A percentile compares a stretch with the other conserved stretches of the same genome.
Evolutionary conservation across 2,888 invertebrate genomes (phyloP).

Genomic region (Laspeyria flexula): DNA sequence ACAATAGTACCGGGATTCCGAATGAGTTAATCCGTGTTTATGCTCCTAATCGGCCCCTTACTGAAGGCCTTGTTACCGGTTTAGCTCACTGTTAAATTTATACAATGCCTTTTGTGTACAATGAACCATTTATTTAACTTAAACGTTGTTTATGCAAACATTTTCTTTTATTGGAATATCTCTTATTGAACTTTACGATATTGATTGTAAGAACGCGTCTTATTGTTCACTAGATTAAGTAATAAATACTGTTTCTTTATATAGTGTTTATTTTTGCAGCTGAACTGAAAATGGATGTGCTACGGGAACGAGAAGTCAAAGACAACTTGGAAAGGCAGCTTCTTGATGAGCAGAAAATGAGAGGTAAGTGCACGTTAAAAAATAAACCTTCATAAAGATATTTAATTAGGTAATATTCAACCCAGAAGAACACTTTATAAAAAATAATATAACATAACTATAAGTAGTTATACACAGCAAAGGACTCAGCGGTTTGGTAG

Average conservation of each 20-base stretch:
- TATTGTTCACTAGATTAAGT: conserved; percentile 9
- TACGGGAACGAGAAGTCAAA: conserved; percentile 96
- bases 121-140: conserved; percentile 72
- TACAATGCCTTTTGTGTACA: conserved; percentile 79
- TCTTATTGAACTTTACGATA: conserved; percentile 43
- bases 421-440: too few species aligned
- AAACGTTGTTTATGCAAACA: conserved; percentile 64
- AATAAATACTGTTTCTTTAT: neutral
- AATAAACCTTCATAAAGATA: conserved; percentile 16
- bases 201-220: conserved; percentile 16
- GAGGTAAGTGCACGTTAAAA: conserved; percentile 89
- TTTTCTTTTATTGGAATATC: conserved; percentile 58
- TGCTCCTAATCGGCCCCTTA: conserved; percentile 83
- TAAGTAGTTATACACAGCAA: too few species aligned
- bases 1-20: conserved; percentile 84
- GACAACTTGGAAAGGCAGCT: conserved; percentile 97
- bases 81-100: conserved; percentile 80
- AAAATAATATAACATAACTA: too few species aligned
- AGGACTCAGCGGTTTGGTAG: conserved; percentile 47
- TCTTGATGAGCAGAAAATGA: conserved; percentile 96
- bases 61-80: conserved; percentile 80
- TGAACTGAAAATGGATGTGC: conserved; percentile 97
- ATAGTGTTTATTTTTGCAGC: conserved; percentile 88
- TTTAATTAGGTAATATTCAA: too few species aligned
- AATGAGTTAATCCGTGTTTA: conserved; percentile 86